Evolutionary conservation across 2,113 vertebrate genomes (phyloP), one percentile per base, ranked within the genome.

Genomic region (Neolamprologus cancellatus): DNA sequence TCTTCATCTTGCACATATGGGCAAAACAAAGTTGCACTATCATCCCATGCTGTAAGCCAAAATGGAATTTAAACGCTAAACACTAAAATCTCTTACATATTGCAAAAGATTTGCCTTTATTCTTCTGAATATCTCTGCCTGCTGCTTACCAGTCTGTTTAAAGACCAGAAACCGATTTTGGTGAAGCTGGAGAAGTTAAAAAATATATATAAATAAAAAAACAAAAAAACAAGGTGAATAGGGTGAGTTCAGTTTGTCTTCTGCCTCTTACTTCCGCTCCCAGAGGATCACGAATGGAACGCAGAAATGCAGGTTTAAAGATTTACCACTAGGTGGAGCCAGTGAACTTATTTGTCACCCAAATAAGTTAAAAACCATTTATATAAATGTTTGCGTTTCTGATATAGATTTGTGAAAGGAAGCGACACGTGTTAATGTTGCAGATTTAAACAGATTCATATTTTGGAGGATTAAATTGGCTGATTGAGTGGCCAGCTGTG

Each of bases 291-390:
- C 15, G 13, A 20, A 25, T 13, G 10, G 36, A 57, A 15, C 5
- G 8, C 9, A n/a, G 17, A 12, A 6, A 7, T 78, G 52, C 50
- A 84, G 32, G 53, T 84, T 34, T n/a, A 4, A 76, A 17, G 4
- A 69, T 15, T 3, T 30, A 25, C 69, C 92, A 92, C 89, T 84
- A 93, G 93, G 86, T 89, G 92, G 88, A 4, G 81, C 41, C 25
- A 82, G 4, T 53, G 10, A 50, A 7, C 34, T 86, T 11, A 61
- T 28, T 18, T 82, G 3, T 12, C 5, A 34, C 9, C 14, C 4
- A 74, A 74, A 28, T 46, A 71, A 46, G 23, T 28, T 46, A 46
- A 44, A 74, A 44, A 71, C 3, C 0, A 74, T 74, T 28, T 4
- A 7, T 17, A 18, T 48, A 74, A 30, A 48, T 46, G 9, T 74